Evolutionary conservation across 37 sponge, comb jelly and placozoan genomes (phyloP).

Genomic region (Amphimedon queenslandica): DNA sequence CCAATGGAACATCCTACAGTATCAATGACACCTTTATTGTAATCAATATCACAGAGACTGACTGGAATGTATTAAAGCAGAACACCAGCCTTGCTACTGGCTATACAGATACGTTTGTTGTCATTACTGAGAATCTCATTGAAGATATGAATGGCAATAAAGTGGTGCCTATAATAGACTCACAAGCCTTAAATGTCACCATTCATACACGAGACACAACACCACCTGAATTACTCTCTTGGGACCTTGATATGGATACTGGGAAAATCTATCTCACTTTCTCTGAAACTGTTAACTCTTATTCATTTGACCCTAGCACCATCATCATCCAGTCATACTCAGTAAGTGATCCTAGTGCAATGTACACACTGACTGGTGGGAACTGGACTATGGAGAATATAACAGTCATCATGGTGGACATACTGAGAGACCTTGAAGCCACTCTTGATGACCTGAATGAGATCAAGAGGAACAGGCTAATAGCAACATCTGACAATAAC

Average conservation of each 20-base stretch:
- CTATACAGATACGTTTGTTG: conserved; percentile 54
- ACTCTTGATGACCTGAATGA: conserved; percentile 72
- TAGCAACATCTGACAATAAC: conserved; percentile 40
- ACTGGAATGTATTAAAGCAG: conserved; percentile 75
- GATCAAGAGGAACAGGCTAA: conserved; percentile 38
- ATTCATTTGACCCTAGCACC: conserved; percentile 55
- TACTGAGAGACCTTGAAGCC: conserved; percentile 44
- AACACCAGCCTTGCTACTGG: conserved; percentile 72
- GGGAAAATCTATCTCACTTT: conserved; percentile 76
- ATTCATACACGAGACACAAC: conserved; percentile 76
- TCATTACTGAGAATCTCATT: conserved; percentile 62
- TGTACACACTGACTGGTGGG: conserved; percentile 60
- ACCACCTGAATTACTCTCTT: conserved; percentile 61
- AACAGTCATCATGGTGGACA: conserved; percentile 61
- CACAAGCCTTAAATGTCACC: conserved; percentile 27
- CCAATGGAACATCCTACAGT: conserved; percentile 59
- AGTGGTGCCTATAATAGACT: conserved; percentile 43
- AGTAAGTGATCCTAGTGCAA: not conserved
- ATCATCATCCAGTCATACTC: conserved; percentile 51
- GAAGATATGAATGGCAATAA: conserved; percentile 76
- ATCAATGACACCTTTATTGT: conserved; percentile 66
- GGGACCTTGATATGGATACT: conserved; percentile 73
- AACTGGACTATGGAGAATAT: conserved; percentile 52
- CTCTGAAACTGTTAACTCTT: conserved; percentile 83
- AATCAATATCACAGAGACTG: conserved; percentile 69